Evolutionary conservation across 2,888 invertebrate species (phyloP).

Genomic region (Eristalinus sepulchralis): DNA sequence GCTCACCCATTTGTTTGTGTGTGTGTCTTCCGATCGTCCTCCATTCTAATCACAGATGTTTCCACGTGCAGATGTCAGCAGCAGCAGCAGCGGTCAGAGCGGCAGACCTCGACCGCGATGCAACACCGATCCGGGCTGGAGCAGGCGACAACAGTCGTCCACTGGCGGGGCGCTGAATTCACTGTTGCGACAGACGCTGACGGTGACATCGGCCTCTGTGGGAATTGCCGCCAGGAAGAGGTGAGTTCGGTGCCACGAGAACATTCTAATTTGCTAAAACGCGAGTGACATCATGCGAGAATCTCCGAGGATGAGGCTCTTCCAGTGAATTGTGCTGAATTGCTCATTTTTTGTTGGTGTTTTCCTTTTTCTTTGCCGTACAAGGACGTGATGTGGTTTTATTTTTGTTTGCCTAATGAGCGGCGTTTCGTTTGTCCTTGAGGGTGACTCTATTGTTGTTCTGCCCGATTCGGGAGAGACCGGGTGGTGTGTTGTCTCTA

Average conservation of each 20-base stretch:
- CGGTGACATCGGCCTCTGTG: conserved; percentile 62
- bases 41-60: conserved; percentile 47
- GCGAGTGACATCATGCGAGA: conserved; percentile 48
- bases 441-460: conserved; percentile 10
- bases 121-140: conserved; percentile 60
- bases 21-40: conserved; percentile 21
- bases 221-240: conserved; percentile 47
- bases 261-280: conserved; percentile 45
- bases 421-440: conserved; percentile 37
- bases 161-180: conserved; percentile 42
- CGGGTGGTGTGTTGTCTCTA: not conserved
- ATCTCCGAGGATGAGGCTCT: not conserved
- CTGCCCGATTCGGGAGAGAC: not conserved
- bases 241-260: conserved; percentile 16
- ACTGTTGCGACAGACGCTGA: conserved; percentile 48
- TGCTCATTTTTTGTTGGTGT: not conserved
- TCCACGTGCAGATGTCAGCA: conserved; percentile 56
- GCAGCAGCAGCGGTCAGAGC: not conserved
- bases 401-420: conserved; percentile 18
- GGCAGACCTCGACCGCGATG: conserved; percentile 52
- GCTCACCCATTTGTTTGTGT: not conserved
- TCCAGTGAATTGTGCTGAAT: not conserved
- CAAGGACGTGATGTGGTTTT: conserved; percentile 37
- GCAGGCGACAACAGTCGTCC: not conserved
- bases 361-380: not conserved